Conservation (phyloP, 2,113 vertebrate species). For the Sorex fumeus region DNA sequence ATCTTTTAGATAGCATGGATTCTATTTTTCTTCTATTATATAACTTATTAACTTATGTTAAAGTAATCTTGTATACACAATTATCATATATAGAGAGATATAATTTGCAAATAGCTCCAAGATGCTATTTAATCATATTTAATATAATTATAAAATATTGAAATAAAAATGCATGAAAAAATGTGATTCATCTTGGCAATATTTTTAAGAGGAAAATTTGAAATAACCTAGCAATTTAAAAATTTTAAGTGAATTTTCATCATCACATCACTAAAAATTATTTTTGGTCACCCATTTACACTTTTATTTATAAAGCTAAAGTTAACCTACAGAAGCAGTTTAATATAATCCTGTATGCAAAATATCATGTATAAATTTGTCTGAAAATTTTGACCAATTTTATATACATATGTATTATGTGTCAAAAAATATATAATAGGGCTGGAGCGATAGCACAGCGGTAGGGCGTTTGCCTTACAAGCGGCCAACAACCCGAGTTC, state of each 20-base stretch:
- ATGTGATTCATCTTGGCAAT: neutral
- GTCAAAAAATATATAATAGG: no score
- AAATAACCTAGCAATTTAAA: neutral
- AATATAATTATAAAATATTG: neutral
- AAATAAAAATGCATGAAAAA: neutral
- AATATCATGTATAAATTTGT: neutral
- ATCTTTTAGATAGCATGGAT: neutral
- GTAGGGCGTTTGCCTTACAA: no score
- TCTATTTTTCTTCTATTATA: no score
- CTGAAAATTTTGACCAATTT: neutral
- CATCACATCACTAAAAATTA: neutral
- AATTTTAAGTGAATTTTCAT: neutral
- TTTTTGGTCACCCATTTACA: neutral
- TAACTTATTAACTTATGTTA: no score
- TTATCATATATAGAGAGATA: no score
- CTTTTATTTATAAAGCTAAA: neutral
- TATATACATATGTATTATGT: neutral
- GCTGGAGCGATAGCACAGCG: no score
- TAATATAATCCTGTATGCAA: neutral
- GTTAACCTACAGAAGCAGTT: neutral
- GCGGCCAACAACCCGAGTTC: no score
- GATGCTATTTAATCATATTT: no score
- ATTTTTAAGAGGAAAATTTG: neutral
- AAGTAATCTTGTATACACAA: no score
- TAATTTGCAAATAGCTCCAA: no score